A percentile compares a stretch with the other conserved stretches of the same genome.
These are phyloP conservation scores for Todus mexicanus DNA, from an alignment of 2,797 vertebrate species.

Conservation along the genomic window DNA sequence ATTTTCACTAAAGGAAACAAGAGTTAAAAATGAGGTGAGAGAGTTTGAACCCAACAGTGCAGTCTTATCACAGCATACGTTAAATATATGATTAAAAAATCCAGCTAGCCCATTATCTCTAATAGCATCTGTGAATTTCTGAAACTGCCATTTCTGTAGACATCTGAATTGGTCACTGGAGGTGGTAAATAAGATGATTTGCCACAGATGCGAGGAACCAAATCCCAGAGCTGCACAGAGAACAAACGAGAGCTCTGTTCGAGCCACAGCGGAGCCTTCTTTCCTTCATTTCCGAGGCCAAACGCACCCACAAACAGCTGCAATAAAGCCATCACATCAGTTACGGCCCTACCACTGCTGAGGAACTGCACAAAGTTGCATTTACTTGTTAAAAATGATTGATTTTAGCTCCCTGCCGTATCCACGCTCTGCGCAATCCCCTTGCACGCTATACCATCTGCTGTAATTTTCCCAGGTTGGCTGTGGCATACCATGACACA, in stretches of 20 bases:
- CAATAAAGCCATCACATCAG: conserved; percentile 34
- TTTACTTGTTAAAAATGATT: conserved; percentile 36
- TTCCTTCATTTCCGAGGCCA: background rate
- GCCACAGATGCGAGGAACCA: conserved; percentile 14
- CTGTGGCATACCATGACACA: background rate
- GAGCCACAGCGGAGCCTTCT: conserved; percentile 20
- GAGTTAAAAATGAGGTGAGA: background rate
- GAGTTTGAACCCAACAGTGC: background rate
- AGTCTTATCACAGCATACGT: background rate
- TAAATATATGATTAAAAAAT: background rate
- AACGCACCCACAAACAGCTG: conserved; percentile 50
- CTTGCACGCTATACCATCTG: background rate
- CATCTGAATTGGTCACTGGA: conserved; percentile 44
- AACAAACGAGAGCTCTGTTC: conserved; percentile 33
- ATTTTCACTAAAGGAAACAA: background rate
- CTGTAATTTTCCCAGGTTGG: background rate
- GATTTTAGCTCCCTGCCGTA: background rate
- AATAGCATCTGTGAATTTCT: conserved; percentile 12
- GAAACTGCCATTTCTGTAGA: conserved; percentile 15
- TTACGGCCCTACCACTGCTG: background rate
- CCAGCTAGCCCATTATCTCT: background rate
- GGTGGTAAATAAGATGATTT: conserved; percentile 59
- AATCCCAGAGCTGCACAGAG: conserved; percentile 10
- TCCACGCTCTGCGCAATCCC: background rate
- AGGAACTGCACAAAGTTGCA: conserved; percentile 10